Percentiles rank a stretch among this genome's conserved stretches.
These are phyloP conservation scores for Liodrosophila aerea DNA, from an alignment of 2,888 invertebrate species.

Conservation along the genomic window DNA sequence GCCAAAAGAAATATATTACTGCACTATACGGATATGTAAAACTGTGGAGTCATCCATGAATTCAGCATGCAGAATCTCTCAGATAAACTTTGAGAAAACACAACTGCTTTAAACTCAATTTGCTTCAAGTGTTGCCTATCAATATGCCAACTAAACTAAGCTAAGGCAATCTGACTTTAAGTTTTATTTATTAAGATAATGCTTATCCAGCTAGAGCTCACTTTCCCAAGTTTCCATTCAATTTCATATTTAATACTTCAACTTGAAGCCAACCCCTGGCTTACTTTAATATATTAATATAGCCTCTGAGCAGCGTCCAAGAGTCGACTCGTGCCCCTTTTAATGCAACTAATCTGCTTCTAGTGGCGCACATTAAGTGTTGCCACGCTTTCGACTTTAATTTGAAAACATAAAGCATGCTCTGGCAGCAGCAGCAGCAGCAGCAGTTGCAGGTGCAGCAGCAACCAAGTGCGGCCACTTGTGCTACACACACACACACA, in stretches of 20 bases:
- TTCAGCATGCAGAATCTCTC: too few species aligned
- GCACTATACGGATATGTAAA: not conserved
- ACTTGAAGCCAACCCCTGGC: slow-evolving; percentile 29
- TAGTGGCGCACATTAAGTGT: slow-evolving; percentile 76
- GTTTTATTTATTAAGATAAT: not conserved
- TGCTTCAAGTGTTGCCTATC: too few species aligned
- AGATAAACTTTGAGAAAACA: too few species aligned
- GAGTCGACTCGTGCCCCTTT: slow-evolving; percentile 9
- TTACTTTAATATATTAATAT: slow-evolving; percentile 52
- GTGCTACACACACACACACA: slow-evolving; percentile 38
- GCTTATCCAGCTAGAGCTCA: slow-evolving; percentile 7
- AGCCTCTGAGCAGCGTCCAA: slow-evolving; percentile 16
- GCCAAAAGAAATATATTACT: not conserved
- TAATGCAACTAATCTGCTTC: slow-evolving; percentile 76
- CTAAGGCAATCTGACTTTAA: too few species aligned
- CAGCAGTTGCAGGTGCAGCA: slow-evolving; percentile 21
- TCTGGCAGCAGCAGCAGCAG: slow-evolving; percentile 18
- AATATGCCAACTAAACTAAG: too few species aligned
- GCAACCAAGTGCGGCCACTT: slow-evolving; percentile 64
- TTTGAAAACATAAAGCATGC: slow-evolving; percentile 71
- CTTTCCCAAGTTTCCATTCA: slow-evolving; percentile 24
- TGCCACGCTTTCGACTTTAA: slow-evolving; percentile 76
- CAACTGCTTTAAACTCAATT: too few species aligned
- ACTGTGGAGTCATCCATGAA: not conserved
- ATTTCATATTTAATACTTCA: slow-evolving; percentile 32